phyloP scores from a whole-genome alignment of 2,113 vertebrate species.

The Micronycteris hirsuta region DNA sequence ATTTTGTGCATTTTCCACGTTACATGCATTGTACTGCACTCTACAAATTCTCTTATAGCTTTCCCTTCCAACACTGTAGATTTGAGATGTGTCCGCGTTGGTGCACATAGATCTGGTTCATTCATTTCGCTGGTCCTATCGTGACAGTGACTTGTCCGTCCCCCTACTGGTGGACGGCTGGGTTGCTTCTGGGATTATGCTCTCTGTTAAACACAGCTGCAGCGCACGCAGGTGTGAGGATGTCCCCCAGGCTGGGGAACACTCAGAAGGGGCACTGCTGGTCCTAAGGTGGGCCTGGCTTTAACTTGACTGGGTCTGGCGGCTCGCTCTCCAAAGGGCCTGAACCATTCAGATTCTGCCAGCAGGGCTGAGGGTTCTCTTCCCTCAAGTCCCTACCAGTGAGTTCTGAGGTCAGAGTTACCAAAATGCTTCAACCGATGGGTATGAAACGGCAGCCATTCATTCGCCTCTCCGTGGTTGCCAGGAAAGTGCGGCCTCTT shows the following conservation, averaged over 20 bases:
- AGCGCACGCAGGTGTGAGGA: fast-evolving
- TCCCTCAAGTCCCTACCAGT: no score
- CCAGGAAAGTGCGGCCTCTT: not conserved
- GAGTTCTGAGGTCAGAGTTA: not conserved
- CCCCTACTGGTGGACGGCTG: not conserved
- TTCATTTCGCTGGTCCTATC: not conserved
- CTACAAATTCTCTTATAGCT: not conserved
- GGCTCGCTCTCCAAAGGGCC: not conserved
- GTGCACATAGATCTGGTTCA: not conserved
- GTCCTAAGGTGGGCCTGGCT: not conserved
- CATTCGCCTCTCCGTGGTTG: not conserved
- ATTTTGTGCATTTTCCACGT: not conserved
- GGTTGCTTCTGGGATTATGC: not conserved
- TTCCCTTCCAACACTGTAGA: not conserved
- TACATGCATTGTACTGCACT: not conserved
- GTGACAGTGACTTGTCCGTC: fast-evolving
- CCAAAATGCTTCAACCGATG: not conserved
- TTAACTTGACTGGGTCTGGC: not conserved
- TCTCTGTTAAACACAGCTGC: not conserved
- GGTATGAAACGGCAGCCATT: not conserved
- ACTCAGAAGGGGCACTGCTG: not conserved
- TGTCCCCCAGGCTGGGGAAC: not conserved
- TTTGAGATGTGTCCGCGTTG: not conserved
- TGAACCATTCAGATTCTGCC: not conserved
- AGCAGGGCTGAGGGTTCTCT: not conserved